Percentiles rank a stretch among this genome's conserved stretches.
phyloP scores from a whole-genome alignment of 2,888 invertebrate genomes.

The Phoenoteleia sp. region DNA sequence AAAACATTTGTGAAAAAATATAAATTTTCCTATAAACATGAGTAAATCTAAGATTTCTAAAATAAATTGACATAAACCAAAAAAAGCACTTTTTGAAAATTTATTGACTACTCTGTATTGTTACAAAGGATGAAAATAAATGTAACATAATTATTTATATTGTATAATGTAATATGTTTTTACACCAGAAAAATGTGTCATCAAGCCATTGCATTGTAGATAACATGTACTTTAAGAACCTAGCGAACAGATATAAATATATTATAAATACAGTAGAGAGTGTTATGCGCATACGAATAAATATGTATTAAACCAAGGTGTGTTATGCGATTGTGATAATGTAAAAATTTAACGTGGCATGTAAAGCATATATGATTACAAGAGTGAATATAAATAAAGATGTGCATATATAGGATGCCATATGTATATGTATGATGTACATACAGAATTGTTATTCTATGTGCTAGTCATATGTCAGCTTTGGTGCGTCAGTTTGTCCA shows the following conservation, averaged over 20 bases:
- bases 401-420: constrained; percentile 50
- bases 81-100: no score
- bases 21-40: no score
- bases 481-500: constrained; percentile 63
- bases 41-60: no score
- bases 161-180: constrained; percentile 9
- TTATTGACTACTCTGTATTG: no score
- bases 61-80: no score
- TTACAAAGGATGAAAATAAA: no score
- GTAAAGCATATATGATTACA: constrained; percentile 41
- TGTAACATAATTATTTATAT: constrained; percentile 13
- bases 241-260: constrained; percentile 30
- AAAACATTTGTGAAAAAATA: no score
- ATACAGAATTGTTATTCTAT: constrained; percentile 64
- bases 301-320: constrained; percentile 38
- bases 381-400: constrained; percentile 40
- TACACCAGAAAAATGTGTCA: neutral
- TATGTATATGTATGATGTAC: constrained; percentile 64
- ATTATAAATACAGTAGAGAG: constrained; percentile 35
- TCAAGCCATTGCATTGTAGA: constrained; percentile 63
- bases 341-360: constrained; percentile 56
- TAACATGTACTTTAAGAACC: constrained; percentile 47
- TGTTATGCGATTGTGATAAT: constrained; percentile 41
- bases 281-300: constrained; percentile 15
- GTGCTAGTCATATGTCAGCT: constrained; percentile 67